Percentiles rank a stretch among this genome's conserved stretches.
phyloP scores from a whole-genome alignment of 2,888 invertebrate species.

The Phyllotreta striolata region DNA sequence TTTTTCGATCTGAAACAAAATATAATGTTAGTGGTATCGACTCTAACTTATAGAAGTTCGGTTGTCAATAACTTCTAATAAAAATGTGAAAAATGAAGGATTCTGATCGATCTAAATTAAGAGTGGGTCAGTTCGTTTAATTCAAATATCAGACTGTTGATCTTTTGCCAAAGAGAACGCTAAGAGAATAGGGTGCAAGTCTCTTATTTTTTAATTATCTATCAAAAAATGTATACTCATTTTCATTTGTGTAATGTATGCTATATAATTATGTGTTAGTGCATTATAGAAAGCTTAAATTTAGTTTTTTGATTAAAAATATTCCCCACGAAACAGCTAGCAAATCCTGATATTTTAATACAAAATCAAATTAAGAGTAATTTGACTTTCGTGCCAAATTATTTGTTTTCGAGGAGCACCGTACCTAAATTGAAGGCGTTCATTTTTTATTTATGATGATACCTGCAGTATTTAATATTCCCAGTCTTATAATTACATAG shows the following conservation, averaged over 20 bases:
- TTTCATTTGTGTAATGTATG: too few species aligned
- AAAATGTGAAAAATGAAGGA: constrained; percentile 2
- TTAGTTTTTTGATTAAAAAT: too few species aligned
- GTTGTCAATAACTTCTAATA: not conserved
- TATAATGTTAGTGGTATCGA: constrained; percentile 1
- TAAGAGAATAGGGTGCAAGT: constrained; percentile 27
- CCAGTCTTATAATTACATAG: not conserved
- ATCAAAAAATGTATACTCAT: too few species aligned
- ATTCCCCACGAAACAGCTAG: not conserved
- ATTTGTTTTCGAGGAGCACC: constrained; percentile 15
- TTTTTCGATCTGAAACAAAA: constrained; percentile 41
- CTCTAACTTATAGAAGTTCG: not conserved
- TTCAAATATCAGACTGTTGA: constrained; percentile 62
- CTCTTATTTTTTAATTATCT: not conserved
- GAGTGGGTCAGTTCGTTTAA: constrained; percentile 61
- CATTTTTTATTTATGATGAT: constrained; percentile 1
- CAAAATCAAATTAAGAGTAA: constrained; percentile 15
- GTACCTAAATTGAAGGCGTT: constrained; percentile 8
- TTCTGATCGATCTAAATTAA: constrained; percentile 61
- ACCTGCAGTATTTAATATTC: not conserved
- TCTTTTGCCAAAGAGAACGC: constrained; percentile 53
- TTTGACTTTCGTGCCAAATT: constrained; percentile 12
- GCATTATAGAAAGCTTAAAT: too few species aligned
- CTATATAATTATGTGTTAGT: too few species aligned
- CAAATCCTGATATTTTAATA: constrained; percentile 2